Percentiles rank a stretch among this genome's conserved stretches.
Conservation (phyloP, 53 echinoderm and acorn worm genomes). For the Zoroaster sp. region DNA sequence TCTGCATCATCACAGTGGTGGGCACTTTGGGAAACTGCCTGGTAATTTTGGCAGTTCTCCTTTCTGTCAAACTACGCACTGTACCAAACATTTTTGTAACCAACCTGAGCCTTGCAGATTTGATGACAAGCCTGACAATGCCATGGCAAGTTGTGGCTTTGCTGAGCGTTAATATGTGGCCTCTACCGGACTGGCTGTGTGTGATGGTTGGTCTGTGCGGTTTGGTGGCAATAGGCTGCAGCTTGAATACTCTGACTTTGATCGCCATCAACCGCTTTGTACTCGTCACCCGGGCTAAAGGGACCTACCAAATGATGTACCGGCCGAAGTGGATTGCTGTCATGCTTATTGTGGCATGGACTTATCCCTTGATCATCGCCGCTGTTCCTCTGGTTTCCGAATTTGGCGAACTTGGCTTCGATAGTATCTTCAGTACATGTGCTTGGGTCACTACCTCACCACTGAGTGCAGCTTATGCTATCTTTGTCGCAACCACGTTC, state of each 20-base stretch:
- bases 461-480: constrained; percentile 68
- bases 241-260: constrained; percentile 45
- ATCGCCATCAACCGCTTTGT: constrained; percentile 60
- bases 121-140: constrained; percentile 28
- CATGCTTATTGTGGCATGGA: constrained; percentile 47
- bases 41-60: constrained; percentile 36
- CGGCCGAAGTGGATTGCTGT: not conserved
- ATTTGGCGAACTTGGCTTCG: constrained; percentile 77
- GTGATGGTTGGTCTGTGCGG: not conserved
- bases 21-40: constrained; percentile 53
- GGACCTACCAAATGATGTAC: constrained; percentile 35
- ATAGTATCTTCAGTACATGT: constrained; percentile 76
- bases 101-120: constrained; percentile 49
- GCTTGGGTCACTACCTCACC: constrained; percentile 76
- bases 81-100: constrained; percentile 55
- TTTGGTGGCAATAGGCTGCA: constrained; percentile 49
- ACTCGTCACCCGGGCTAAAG: constrained; percentile 24
- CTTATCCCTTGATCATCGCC: constrained; percentile 34
- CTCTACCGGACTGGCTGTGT: constrained; percentile 31
- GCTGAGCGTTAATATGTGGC: not conserved
- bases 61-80: constrained; percentile 39
- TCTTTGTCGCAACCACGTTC: constrained; percentile 56
- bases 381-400: constrained; percentile 70
- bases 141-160: constrained; percentile 34
- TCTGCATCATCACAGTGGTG: constrained; percentile 27